Conservation (phyloP, 1,140 invertebrate species). For the Drosophila kanapiae region DNA sequence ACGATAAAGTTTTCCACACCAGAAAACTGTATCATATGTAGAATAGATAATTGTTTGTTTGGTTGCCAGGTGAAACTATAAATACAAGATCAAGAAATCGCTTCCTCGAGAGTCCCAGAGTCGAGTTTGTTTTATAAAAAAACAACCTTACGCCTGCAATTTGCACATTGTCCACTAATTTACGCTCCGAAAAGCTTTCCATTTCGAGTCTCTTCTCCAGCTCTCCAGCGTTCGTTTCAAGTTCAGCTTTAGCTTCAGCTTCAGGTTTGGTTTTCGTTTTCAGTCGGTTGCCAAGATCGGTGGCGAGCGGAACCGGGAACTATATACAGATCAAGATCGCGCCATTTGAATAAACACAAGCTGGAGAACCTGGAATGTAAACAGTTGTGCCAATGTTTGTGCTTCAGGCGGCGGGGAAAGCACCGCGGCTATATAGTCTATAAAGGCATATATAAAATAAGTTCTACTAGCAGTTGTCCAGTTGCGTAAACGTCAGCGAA, state of each 20-base stretch:
- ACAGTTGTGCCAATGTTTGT: slow-evolving; percentile 30
- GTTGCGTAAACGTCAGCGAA: slow-evolving; percentile 28
- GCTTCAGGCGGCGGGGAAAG: slow-evolving; percentile 16
- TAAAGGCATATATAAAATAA: slow-evolving; percentile 13
- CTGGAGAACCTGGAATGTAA: slow-evolving; percentile 11
- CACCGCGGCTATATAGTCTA: slow-evolving; percentile 10
- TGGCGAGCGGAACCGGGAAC: slow-evolving; percentile 17
- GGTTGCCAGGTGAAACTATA: slow-evolving; percentile 13
- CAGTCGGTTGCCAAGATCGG: slow-evolving; percentile 19
- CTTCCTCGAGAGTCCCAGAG: slow-evolving; percentile 19
- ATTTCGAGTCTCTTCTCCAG: slow-evolving; percentile 7
- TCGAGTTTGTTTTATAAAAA: slow-evolving; percentile 23
- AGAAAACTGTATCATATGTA: slow-evolving; percentile 9
- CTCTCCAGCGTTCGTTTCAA: slow-evolving; percentile 22
- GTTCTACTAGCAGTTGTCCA: slow-evolving; percentile 4
- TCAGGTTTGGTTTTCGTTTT: slow-evolving; percentile 15
- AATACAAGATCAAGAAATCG: background rate
- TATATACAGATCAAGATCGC: slow-evolving; percentile 21
- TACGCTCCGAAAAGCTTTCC: slow-evolving; percentile 19
- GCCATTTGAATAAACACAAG: slow-evolving; percentile 35
- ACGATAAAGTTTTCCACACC: slow-evolving; percentile 25
- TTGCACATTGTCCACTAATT: background rate
- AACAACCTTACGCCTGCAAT: slow-evolving; percentile 13
- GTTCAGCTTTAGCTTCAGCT: slow-evolving; percentile 27
- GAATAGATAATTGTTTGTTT: slow-evolving; percentile 1